phyloP scores from a whole-genome alignment of 2,113 vertebrate species.

The Atherinomorus stipes region DNA sequence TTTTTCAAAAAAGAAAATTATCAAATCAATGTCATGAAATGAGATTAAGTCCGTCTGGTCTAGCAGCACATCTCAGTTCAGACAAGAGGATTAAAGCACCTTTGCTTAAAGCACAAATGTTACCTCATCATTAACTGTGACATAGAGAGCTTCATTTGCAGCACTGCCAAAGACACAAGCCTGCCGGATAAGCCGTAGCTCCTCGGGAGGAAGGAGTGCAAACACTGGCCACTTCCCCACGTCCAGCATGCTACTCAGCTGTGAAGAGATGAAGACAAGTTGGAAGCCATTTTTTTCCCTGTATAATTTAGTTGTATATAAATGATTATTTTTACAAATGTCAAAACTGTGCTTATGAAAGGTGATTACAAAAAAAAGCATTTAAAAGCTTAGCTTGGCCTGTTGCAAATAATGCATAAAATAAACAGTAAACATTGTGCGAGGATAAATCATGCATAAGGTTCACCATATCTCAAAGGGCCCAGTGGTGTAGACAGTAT shows the following conservation, averaged over 20 bases:
- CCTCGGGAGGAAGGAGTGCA: conserved; percentile 93
- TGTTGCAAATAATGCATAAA: not conserved
- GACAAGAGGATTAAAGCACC: conserved; percentile 27
- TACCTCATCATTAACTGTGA: conserved; percentile 96
- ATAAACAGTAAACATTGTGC: not conserved
- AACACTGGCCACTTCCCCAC: conserved; percentile 99
- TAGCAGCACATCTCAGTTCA: not conserved
- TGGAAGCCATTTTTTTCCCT: not conserved
- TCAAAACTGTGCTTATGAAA: not conserved
- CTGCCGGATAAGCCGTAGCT: conserved; percentile 91
- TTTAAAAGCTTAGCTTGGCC: not conserved
- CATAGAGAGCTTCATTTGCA: conserved; percentile 95
- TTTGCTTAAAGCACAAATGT: conserved; percentile 27
- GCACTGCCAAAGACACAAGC: conserved; percentile 96
- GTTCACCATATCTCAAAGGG: not conserved
- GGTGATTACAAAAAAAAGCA: not conserved
- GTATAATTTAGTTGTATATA: no score
- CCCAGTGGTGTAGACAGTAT: not conserved
- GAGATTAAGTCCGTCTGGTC: not conserved
- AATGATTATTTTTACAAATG: not conserved
- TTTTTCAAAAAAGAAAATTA: conserved; percentile 17
- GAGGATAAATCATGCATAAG: not conserved
- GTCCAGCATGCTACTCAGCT: conserved; percentile 92
- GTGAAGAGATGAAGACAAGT: conserved; percentile 1
- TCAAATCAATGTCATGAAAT: conserved; percentile 1